Evolutionary conservation across 2,888 invertebrate species (phyloP).

Genomic region (Dicyrtoma fusca): DNA sequence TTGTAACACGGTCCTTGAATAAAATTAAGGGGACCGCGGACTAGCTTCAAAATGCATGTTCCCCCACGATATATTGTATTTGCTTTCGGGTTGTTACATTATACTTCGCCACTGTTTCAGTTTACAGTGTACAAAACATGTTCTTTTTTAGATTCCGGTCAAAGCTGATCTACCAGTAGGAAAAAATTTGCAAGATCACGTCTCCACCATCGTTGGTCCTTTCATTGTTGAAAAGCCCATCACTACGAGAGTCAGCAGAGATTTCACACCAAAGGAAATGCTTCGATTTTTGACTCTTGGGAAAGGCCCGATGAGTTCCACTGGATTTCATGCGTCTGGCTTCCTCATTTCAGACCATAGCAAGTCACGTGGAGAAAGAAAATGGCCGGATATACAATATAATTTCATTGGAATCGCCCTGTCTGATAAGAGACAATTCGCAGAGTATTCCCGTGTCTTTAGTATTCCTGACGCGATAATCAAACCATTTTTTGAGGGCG

Average conservation of each 20-base stretch:
- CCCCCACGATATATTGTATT: no score
- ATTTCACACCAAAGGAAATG: conserved; percentile 48
- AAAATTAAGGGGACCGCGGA: no score
- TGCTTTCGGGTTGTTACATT: no score
- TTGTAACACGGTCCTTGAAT: no score
- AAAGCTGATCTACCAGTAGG: conserved; percentile 50
- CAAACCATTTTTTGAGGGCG: conserved; percentile 70
- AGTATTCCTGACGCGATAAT: conserved; percentile 6
- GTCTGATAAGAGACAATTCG: neutral
- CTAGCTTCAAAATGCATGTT: no score
- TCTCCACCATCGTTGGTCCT: conserved; percentile 48
- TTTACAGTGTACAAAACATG: no score
- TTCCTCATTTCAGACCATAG: conserved; percentile 43
- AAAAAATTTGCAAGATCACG: conserved; percentile 49
- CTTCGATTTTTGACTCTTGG: conserved; percentile 47
- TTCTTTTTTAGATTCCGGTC: conserved; percentile 41
- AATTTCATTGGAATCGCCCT: conserved; percentile 28
- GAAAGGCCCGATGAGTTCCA: conserved; percentile 49
- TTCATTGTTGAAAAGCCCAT: conserved; percentile 48
- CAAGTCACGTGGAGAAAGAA: conserved; percentile 30
- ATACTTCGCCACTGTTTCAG: no score
- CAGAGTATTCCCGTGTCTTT: conserved; percentile 27
- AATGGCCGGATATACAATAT: conserved; percentile 52
- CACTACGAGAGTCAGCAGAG: conserved; percentile 50
- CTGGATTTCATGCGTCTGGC: conserved; percentile 48